These are phyloP conservation scores for Orientallactaga bullata DNA, from an alignment of 2,113 vertebrate genomes.

Conservation along the genomic window DNA sequence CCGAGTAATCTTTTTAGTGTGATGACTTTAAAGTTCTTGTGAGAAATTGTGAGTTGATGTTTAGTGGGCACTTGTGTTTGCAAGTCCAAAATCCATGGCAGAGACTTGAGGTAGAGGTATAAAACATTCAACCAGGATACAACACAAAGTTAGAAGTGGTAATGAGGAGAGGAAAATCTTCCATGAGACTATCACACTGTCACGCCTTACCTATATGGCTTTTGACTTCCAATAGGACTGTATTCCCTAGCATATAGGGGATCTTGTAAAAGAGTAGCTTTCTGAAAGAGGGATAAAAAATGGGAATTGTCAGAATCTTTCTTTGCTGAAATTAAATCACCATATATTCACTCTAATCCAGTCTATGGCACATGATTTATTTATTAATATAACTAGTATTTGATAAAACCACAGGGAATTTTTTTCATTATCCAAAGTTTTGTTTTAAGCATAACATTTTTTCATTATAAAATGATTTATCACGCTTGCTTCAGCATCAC, in stretches of 20 bases:
- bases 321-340: constrained; percentile 15
- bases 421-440: background rate
- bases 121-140: background rate
- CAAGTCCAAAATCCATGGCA: background rate
- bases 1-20: background rate
- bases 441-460: constrained; percentile 20
- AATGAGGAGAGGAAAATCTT: background rate
- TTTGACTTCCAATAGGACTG: constrained; percentile 9
- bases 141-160: background rate
- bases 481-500: background rate
- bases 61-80: background rate
- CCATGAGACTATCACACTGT: rapidly evolving
- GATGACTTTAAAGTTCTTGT: background rate
- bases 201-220: constrained; percentile 75
- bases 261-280: constrained; percentile 80
- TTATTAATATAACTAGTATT: background rate
- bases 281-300: constrained; percentile 67
- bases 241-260: constrained; percentile 33
- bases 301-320: constrained; percentile 25
- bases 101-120: background rate
- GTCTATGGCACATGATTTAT: background rate
- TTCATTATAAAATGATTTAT: constrained; percentile 23
- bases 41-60: background rate
- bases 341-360: background rate
- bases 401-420: background rate